Conservation (phyloP, 1,140 invertebrate species). For the Fopius arisanus region DNA sequence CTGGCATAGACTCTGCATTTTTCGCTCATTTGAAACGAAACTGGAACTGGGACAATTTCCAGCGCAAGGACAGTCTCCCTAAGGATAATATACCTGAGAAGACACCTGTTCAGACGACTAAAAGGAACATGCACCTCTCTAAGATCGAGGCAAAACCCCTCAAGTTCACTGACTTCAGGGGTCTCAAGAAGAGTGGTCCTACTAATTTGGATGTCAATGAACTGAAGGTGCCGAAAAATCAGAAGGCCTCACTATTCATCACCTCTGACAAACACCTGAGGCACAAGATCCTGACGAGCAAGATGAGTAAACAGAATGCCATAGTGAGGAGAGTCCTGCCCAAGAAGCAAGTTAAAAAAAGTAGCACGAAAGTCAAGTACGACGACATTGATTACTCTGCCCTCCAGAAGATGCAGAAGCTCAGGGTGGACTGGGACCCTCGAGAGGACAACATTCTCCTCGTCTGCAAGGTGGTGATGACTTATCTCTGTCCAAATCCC, state of each 20-base stretch:
- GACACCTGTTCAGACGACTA: conserved; percentile 3
- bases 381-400: conserved; percentile 76
- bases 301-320: conserved; percentile 35
- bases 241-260: not conserved
- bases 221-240: conserved; percentile 20
- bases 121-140: conserved; percentile 36
- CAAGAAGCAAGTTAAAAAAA: conserved; percentile 38
- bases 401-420: conserved; percentile 70
- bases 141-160: conserved; percentile 49
- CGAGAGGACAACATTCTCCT: conserved; percentile 73
- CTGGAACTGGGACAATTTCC: conserved; percentile 67
- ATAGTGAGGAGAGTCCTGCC: conserved; percentile 54
- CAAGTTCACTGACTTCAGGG: conserved; percentile 44
- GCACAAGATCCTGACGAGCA: not conserved
- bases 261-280: not conserved
- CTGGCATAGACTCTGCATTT: conserved; percentile 75
- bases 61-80: not conserved
- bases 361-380: conserved; percentile 58
- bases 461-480: conserved; percentile 73
- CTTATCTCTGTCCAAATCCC: conserved; percentile 70
- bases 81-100: conserved; percentile 6
- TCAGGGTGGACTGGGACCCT: conserved; percentile 70
- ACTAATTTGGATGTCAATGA: conserved; percentile 32
- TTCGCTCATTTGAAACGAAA: conserved; percentile 76
- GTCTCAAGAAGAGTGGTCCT: conserved; percentile 44